Evolutionary conservation across 2,797 vertebrate genomes (phyloP).

Genomic region (Anolis apletophallus): DNA sequence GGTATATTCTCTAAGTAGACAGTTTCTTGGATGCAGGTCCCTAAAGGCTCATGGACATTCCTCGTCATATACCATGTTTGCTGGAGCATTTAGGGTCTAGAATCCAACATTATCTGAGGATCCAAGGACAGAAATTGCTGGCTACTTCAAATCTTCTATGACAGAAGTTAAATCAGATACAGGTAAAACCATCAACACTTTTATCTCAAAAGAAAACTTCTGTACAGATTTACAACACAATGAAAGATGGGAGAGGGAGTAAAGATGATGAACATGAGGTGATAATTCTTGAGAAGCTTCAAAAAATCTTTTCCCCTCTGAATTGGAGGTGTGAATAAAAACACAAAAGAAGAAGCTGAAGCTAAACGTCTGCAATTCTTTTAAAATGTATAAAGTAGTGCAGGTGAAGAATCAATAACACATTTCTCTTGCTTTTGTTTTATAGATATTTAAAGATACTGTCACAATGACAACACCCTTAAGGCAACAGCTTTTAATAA

Average conservation of each 20-base stretch:
- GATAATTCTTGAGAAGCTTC: neutral
- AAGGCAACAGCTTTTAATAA: constrained; percentile 52
- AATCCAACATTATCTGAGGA: too few species aligned
- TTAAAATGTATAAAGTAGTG: constrained; percentile 39
- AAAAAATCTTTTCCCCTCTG: neutral
- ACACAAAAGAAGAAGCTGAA: constrained; percentile 26
- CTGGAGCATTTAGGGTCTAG: too few species aligned
- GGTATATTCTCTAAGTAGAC: neutral
- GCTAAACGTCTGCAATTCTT: constrained; percentile 50
- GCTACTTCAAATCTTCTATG: neutral
- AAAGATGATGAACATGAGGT: neutral
- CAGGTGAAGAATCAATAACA: constrained; percentile 53
- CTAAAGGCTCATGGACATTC: too few species aligned
- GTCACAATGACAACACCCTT: constrained; percentile 6
- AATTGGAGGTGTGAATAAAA: constrained; percentile 54
- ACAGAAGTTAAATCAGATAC: neutral
- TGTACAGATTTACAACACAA: neutral
- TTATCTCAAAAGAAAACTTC: neutral
- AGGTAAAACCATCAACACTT: neutral
- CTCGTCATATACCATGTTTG: too few species aligned
- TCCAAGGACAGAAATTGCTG: too few species aligned
- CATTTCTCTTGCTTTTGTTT: constrained; percentile 49
- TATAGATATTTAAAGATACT: constrained; percentile 49
- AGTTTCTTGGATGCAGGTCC: too few species aligned
- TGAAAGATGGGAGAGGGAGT: neutral